Conservation (phyloP, 2,888 invertebrate species). For the Agrochola circellaris region DNA sequence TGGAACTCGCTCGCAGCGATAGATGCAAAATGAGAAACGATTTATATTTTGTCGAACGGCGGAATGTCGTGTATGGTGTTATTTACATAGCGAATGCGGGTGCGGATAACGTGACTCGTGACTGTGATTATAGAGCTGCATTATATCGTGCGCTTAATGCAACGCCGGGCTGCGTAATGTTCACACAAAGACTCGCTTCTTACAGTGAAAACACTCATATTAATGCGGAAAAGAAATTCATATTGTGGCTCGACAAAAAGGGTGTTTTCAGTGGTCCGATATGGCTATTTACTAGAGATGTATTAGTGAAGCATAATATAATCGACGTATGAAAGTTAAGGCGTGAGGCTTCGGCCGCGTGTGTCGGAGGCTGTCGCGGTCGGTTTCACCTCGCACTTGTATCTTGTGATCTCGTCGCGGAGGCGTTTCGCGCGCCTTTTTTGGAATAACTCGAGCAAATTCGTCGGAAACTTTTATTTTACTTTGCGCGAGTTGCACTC, state of each 20-base stretch:
- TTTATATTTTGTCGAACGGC: constrained; percentile 72
- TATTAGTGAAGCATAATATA: constrained; percentile 28
- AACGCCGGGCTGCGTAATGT: constrained; percentile 81
- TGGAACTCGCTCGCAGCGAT: constrained; percentile 63
- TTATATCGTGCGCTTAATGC: constrained; percentile 84
- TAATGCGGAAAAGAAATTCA: constrained; percentile 80
- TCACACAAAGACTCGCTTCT: constrained; percentile 80
- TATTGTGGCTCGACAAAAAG: constrained; percentile 68
- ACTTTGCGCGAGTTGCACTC: constrained; percentile 87
- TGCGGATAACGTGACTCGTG: constrained; percentile 83
- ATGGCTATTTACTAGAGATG: constrained; percentile 24
- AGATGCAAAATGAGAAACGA: constrained; percentile 73
- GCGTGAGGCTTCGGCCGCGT: constrained; percentile 66
- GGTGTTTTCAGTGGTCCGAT: constrained; percentile 50
- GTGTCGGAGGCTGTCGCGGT: constrained; percentile 82
- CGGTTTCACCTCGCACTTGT: constrained; percentile 88
- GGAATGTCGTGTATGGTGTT: constrained; percentile 81
- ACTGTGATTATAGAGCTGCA: constrained; percentile 83
- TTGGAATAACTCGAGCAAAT: constrained; percentile 90
- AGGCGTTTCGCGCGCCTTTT: constrained; percentile 88
- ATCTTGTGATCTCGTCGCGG: constrained; percentile 84
- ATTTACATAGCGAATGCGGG: constrained; percentile 84
- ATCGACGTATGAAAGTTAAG: constrained; percentile 77
- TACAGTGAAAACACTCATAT: constrained; percentile 78
- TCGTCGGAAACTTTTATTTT: constrained; percentile 88